These are phyloP conservation scores for Priapulus caudatus DNA, from an alignment of 2,888 invertebrate genomes.

Conservation along the genomic window DNA sequence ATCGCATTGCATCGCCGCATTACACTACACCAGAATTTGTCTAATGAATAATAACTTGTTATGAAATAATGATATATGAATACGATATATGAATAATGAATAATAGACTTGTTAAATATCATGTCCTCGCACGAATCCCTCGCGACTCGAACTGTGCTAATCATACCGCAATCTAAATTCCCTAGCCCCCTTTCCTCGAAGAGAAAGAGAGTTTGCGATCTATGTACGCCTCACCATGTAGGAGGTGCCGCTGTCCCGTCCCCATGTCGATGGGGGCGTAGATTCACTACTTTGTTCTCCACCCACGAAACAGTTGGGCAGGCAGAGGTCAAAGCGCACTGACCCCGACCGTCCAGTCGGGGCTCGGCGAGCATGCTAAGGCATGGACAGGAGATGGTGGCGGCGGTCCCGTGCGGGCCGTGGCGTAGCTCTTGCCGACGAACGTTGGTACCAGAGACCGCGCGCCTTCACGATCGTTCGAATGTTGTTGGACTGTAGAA, in stretches of 20 bases:
- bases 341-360: conserved; percentile 94
- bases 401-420: conserved; percentile 76
- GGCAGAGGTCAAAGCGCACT: conserved; percentile 79
- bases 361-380: conserved; percentile 87
- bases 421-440: conserved; percentile 69
- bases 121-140: too few relatives aligned
- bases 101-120: too few relatives aligned
- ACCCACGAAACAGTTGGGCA: conserved; percentile 82
- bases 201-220: too few relatives aligned
- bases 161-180: too few relatives aligned
- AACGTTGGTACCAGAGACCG: conserved; percentile 77
- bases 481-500: conserved; percentile 28
- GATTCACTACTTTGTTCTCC: conserved; percentile 61
- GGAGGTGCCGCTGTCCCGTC: conserved; percentile 76
- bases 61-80: too few relatives aligned
- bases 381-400: too few relatives aligned
- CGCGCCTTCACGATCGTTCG: conserved; percentile 82
- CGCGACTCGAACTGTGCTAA: too few relatives aligned
- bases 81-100: too few relatives aligned
- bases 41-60: too few relatives aligned
- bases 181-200: too few relatives aligned
- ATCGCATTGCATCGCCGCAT: too few relatives aligned
- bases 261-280: conserved; percentile 94
- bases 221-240: conserved; percentile 52
- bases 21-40: too few relatives aligned